Base-by-base conservation (phyloP, 2,113 vertebrate species). In the Mus spicilegus region DNA sequence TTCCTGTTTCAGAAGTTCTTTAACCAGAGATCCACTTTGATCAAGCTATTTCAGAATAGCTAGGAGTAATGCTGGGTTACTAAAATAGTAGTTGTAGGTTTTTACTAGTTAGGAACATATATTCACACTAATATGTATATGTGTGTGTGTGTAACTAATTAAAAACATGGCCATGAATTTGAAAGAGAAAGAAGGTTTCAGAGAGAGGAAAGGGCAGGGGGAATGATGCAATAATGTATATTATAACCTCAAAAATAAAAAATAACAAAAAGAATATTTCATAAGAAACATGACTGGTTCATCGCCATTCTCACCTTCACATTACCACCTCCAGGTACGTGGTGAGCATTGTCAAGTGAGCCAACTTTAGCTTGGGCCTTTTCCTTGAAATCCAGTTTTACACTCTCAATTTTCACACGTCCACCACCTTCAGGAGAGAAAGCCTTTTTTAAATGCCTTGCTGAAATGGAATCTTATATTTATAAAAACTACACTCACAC, bases 331-430 rank as follows among this genome's bases (percentile, higher is more conserved):
- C 99, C 99, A 22, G 99, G 99, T 12, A 98, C 98, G 0, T 99
- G 99, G 94, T 99, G 99, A 95, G 99, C 99, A 94, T 99, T 99
- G 95, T 99, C 99, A 96, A 99, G 98, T n/a, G 99, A 99, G 95
- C 99, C 99, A 73, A 99, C 99, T 99, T 99, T 99, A 97, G 99
- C 99, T 94, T 99, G 99, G 98, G 99, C 99, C 98, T 99, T 99
- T 98, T 99, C 99, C 99, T 99, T 99, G 98, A 99, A 99, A 98
- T 99, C 99, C 98, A 99, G 98, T 98, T 99, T 99, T 98, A 99
- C 99, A 8, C 98, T 99, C 97, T 99, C 99, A 90, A 99, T 99
- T 98, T 99, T 99, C 97, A 99, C 99, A 97, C 99, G 98, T 63
- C 99, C 99, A 42, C 99, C 99, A 96, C 99, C 99, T 99, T 86